Evolutionary conservation across 2,113 vertebrate species (phyloP).

Genomic region (Channa argus): DNA sequence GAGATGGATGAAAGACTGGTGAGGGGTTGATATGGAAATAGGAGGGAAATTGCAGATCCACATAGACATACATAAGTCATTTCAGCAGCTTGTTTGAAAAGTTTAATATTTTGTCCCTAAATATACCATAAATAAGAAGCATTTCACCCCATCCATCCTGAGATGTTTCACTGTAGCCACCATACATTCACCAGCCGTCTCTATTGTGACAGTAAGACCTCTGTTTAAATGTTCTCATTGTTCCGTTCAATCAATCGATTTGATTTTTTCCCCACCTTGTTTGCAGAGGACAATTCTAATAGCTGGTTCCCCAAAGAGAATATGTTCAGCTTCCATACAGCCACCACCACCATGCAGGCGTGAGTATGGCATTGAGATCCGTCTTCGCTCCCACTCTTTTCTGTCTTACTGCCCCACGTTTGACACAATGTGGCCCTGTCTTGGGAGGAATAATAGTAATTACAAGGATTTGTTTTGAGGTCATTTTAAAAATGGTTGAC

Average conservation of each 20-base stretch:
- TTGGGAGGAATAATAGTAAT: neutral
- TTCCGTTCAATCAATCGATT: too few relatives aligned
- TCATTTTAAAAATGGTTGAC: too few relatives aligned
- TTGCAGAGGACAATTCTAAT: conserved; percentile 89
- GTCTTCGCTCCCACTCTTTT: conserved; percentile 29
- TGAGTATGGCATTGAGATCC: conserved; percentile 83
- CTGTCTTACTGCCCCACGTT: conserved; percentile 4
- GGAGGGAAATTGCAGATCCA: neutral
- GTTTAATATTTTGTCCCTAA: too few relatives aligned
- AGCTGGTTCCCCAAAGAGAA: conserved; percentile 99
- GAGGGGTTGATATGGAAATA: neutral
- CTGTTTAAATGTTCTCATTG: conserved; percentile 4
- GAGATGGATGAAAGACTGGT: neutral
- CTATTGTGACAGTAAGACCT: conserved; percentile 4
- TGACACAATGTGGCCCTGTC: conserved; percentile 17
- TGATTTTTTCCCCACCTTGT: conserved; percentile 8
- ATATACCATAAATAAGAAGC: too few relatives aligned
- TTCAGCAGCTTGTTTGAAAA: neutral
- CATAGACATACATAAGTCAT: neutral
- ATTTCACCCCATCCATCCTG: too few relatives aligned
- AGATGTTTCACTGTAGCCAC: conserved; percentile 1
- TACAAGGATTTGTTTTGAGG: too few relatives aligned
- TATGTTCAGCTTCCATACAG: conserved; percentile 97
- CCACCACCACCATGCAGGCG: conserved; percentile 99
- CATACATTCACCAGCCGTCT: conserved; percentile 5